These are phyloP conservation scores for Drosophila tsacasi DNA, from an alignment of 1,140 invertebrate species.

Conservation along the genomic window DNA sequence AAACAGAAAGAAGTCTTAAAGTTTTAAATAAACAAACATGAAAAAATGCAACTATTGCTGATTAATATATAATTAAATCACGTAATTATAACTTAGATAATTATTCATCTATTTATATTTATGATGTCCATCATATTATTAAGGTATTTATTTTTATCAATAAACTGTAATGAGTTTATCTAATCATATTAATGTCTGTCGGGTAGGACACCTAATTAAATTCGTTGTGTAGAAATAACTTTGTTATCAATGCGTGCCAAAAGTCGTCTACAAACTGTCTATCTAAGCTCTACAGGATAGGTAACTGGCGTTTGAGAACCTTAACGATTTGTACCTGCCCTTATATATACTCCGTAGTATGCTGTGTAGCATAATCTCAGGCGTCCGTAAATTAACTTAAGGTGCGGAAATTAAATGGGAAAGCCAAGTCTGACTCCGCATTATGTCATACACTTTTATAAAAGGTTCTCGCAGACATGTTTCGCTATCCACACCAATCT, in stretches of 20 bases:
- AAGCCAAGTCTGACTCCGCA: conserved; percentile 9
- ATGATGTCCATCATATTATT: neutral
- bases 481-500: conserved; percentile 14
- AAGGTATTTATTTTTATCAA: conserved; percentile 13
- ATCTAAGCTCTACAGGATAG: neutral
- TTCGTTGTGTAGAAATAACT: conserved; percentile 1
- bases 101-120: conserved; percentile 3
- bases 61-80: neutral
- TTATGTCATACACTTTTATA: conserved; percentile 1
- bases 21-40: neutral
- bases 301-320: neutral
- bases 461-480: neutral
- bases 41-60: no score
- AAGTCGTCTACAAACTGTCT: neutral
- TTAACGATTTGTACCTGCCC: neutral
- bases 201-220: conserved; percentile 6
- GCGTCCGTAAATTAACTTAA: conserved; percentile 24
- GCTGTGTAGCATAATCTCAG: conserved; percentile 57
- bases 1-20: neutral
- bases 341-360: neutral
- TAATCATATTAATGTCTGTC: conserved; percentile 15
- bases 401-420: conserved; percentile 20
- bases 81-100: neutral
- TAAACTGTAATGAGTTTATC: conserved; percentile 20
- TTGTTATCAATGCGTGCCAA: conserved; percentile 5